phyloP scores from a whole-genome alignment of 2,888 invertebrate species.

The Vannuccia rotundouncinata region DNA sequence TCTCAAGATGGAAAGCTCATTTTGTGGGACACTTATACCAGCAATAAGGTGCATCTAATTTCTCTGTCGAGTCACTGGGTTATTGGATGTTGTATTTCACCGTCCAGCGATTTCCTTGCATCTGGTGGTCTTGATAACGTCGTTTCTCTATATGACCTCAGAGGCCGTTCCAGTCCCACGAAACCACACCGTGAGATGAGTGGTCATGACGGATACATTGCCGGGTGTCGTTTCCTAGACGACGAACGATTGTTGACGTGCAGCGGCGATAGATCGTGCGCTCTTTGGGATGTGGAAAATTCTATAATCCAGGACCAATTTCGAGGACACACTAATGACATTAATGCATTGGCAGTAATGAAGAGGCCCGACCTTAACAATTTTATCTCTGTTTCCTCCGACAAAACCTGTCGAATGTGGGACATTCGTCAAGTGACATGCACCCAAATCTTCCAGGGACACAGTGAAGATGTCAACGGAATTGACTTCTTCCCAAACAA shows the following conservation, averaged over 20 bases:
- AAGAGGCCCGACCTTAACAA: background rate
- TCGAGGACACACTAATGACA: constrained; percentile 35
- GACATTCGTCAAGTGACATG: constrained; percentile 33
- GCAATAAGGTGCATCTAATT: constrained; percentile 32
- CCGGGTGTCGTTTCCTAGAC: constrained; percentile 30
- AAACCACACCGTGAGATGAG: constrained; percentile 29
- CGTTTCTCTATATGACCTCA: constrained; percentile 29
- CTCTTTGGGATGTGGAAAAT: constrained; percentile 25
- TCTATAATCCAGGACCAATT: constrained; percentile 15
- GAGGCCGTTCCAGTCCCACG: constrained; percentile 27
- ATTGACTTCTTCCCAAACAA: constrained; percentile 36
- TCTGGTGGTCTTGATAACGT: constrained; percentile 37
- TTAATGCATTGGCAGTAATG: constrained; percentile 33
- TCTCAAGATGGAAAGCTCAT: constrained; percentile 38
- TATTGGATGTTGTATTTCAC: constrained; percentile 34
- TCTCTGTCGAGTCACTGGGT: constrained; percentile 32
- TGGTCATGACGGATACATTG: constrained; percentile 37
- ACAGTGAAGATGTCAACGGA: constrained; percentile 35
- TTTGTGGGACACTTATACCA: constrained; percentile 35
- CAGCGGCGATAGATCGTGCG: constrained; percentile 35
- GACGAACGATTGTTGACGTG: constrained; percentile 19
- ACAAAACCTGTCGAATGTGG: constrained; percentile 36
- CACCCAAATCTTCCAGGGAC: constrained; percentile 35
- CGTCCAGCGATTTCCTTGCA: constrained; percentile 21
- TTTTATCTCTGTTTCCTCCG: constrained; percentile 33